phyloP scores from a whole-genome alignment of 2,888 invertebrate species.

The Apotomis turbidana region DNA sequence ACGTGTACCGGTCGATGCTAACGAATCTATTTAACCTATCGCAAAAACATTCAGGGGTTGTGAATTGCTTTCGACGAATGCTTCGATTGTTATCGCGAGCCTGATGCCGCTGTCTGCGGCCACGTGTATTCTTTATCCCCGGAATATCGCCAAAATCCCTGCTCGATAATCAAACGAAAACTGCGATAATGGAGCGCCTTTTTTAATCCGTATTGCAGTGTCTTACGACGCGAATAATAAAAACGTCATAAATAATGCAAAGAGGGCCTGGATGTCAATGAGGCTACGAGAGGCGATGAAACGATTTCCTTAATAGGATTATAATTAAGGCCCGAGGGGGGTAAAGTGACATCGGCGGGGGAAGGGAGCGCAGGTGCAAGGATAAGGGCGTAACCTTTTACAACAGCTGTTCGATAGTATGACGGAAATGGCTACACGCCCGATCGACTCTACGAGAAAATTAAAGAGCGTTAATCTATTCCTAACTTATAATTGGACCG shows the following conservation, averaged over 20 bases:
- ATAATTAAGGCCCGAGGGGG: conserved; percentile 68
- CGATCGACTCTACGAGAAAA: conserved; percentile 60
- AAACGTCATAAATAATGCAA: conserved; percentile 51
- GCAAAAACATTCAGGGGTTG: conserved; percentile 61
- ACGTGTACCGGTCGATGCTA: conserved; percentile 62
- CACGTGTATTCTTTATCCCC: conserved; percentile 22
- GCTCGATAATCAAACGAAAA: conserved; percentile 1
- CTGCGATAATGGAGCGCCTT: conserved; percentile 15
- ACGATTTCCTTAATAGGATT: conserved; percentile 73
- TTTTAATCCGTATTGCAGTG: conserved; percentile 22
- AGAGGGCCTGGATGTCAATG: conserved; percentile 60
- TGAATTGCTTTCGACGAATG: conserved; percentile 63
- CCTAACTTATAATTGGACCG: conserved; percentile 58
- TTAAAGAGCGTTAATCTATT: conserved; percentile 68
- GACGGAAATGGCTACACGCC: conserved; percentile 67
- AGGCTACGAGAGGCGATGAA: conserved; percentile 56
- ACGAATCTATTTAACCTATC: conserved; percentile 68
- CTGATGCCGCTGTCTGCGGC: conserved; percentile 2
- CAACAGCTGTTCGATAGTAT: conserved; percentile 74
- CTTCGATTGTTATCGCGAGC: conserved; percentile 59
- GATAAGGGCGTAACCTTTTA: conserved; percentile 76
- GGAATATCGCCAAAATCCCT: conserved; percentile 6
- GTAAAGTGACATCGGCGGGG: conserved; percentile 56
- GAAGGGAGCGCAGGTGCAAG: conserved; percentile 72
- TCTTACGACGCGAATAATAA: conserved; percentile 48